A percentile compares a stretch with the other conserved stretches of the same genome.
Conservation (phyloP, 2,113 vertebrate genomes). For the Pantherophis guttatus region DNA sequence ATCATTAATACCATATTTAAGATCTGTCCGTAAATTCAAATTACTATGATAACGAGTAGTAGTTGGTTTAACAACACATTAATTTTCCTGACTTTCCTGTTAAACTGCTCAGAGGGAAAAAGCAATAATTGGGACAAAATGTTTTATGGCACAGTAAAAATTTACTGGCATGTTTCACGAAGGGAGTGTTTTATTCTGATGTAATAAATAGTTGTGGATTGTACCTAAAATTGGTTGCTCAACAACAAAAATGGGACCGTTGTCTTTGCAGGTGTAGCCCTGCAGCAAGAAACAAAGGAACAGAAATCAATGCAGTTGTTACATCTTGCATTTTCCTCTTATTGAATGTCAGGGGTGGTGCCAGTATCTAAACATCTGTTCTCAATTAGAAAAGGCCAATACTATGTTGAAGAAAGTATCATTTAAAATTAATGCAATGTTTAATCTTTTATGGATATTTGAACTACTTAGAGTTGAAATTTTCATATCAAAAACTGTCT, state of each 20-base stretch:
- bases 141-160: neutral
- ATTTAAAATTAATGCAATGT: neutral
- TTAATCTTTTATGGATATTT: slow-evolving; percentile 9
- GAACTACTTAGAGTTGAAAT: slow-evolving; percentile 5
- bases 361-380: neutral
- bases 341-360: neutral
- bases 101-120: neutral
- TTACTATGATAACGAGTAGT: neutral
- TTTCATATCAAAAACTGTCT: neutral
- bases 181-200: neutral
- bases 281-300: neutral
- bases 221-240: neutral
- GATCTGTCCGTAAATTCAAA: neutral
- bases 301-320: neutral
- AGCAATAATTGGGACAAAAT: neutral
- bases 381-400: neutral
- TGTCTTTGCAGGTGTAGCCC: neutral
- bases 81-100: neutral
- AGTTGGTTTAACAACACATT: neutral
- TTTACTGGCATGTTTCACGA: neutral
- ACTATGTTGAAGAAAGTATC: neutral
- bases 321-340: neutral
- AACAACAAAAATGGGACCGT: neutral
- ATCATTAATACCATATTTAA: neutral
- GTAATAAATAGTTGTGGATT: neutral